Evolutionary conservation across 2,113 vertebrate genomes (phyloP), one percentile per base, ranked within the genome.

Genomic region (Phainopepla nitens): DNA sequence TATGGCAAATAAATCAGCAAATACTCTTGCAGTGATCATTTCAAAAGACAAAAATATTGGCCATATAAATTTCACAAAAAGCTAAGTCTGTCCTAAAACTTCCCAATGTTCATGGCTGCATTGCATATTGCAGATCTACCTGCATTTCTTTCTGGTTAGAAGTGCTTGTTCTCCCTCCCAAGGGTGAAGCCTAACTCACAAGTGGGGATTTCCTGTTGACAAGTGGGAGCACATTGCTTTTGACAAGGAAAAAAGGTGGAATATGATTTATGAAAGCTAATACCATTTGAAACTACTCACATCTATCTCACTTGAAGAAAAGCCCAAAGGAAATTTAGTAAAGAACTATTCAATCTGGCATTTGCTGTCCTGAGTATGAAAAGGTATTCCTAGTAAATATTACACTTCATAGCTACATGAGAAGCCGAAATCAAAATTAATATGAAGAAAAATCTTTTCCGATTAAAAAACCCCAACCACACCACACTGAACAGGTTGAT

Each of bases 201-300:
- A 93, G 28, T 36, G 42, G 64, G 72, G 81, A 87, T 83, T 89
- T 91, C 76, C 50, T 23, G 47, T 31, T 89, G 50, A 87, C 68
- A 77, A 77, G 45, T 69, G 64, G 50, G 23, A 92, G 27, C 20
- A 50, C 39, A 62, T 70, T 78, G 51, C 39, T 91, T 94, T 31
- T 93, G 91, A 94, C 91, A 87, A 51, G 21, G 66, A 47, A 94
- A 87, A 86, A 70, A 45, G 12, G 39, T 60, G 33, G 57, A 96
- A 91, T 79, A 87, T 81, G 87, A 94, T 91, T 94, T 94, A 95
- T 90, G 84, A 95, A 89, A 85, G 71, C 75, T 94, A 90, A 89
- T 64, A 82, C 7, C 22, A 76, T 72, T 82, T 87, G 53, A 87
- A 96, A 91, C 65, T 82, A 82, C 61, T 82, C 75, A 45, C 57